Base-by-base conservation (phyloP, 2,888 invertebrate species). In the Zygogramma bicolorata region DNA sequence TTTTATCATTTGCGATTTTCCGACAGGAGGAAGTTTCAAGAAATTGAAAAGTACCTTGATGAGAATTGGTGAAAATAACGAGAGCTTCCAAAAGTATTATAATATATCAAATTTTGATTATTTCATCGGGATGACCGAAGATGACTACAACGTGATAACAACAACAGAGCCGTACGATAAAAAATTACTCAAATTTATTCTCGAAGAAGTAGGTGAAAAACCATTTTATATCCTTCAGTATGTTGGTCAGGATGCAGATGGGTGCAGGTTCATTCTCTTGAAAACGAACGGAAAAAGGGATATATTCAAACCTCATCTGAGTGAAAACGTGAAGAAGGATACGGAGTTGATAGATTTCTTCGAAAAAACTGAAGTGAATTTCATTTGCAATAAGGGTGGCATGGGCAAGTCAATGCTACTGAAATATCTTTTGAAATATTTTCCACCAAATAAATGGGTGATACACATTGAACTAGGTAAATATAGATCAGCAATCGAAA, bases 321-420 rank as follows among this genome's bases (percentile, higher is more conserved):
- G 25, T 53, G 53, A 53, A 15, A 13, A 3, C 4, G 25, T 13
- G 10, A 53, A n/a, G n/a, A 53, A 22, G 13, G 53, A 53, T 53
- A 5, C 3, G 1, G 25, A 53, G 53, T 53, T 53, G 25, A 53
- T n/a, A 25, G 1, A n/a, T 1, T 53, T 53, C 25, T 25, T 53
- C 10, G n/a, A 53, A 22, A 13, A 15, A 25, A n/a, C 53, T 25
- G 10, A 10, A n/a, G 27, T 53, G 5, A 53, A 53, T n/a, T 25
- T 53, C n/a, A 53, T 53, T 0, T 68, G 72, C 49, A 72, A 72
- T 34, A 68, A 65, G 20, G 68, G 65, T 27, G 72, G 72, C 3
- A 72, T 68, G 72, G 72, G 72, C 31, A 72, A 72, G 58, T 57
- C 72, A 15, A 72, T 53, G 59, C 57, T 72, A 31, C 25, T 72